Percentiles rank a stretch among this genome's conserved stretches.
These are phyloP conservation scores for Acrossocheilus wenchowensis DNA, from an alignment of 2,797 vertebrate genomes.

Conservation along the genomic window DNA sequence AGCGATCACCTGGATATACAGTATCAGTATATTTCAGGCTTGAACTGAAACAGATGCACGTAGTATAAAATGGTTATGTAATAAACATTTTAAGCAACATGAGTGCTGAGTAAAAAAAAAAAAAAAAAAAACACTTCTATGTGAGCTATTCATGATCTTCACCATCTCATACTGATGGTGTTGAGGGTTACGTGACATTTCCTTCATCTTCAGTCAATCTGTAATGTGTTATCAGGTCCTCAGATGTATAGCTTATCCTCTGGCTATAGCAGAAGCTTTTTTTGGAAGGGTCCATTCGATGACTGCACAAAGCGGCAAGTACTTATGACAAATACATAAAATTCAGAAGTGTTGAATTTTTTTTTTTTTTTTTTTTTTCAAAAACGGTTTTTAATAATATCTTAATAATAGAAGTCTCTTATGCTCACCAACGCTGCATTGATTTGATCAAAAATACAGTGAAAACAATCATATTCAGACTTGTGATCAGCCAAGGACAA, in stretches of 20 bases:
- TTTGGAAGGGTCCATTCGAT: constrained; percentile 55
- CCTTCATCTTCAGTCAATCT: background rate
- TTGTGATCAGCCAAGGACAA: background rate
- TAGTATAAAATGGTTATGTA: background rate
- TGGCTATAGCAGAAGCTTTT: constrained; percentile 69
- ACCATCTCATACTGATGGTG: background rate
- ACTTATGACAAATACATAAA: background rate
- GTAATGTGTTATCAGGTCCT: constrained; percentile 62
- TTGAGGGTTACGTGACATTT: background rate
- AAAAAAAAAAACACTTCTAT: background rate
- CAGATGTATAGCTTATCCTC: constrained; percentile 71
- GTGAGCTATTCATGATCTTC: background rate
- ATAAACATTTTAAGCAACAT: background rate
- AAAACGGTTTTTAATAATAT: background rate
- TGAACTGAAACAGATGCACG: background rate
- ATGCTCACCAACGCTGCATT: background rate
- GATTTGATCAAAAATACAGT: background rate
- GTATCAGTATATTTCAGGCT: background rate
- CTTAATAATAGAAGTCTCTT: background rate
- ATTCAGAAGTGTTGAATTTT: background rate
- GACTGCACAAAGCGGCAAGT: constrained; percentile 61
- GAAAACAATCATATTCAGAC: background rate
- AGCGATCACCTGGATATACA: background rate
- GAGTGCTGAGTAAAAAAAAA: background rate
- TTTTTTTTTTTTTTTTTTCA: background rate